Conservation (phyloP, 2,113 vertebrate genomes). For the Rynchops niger region DNA sequence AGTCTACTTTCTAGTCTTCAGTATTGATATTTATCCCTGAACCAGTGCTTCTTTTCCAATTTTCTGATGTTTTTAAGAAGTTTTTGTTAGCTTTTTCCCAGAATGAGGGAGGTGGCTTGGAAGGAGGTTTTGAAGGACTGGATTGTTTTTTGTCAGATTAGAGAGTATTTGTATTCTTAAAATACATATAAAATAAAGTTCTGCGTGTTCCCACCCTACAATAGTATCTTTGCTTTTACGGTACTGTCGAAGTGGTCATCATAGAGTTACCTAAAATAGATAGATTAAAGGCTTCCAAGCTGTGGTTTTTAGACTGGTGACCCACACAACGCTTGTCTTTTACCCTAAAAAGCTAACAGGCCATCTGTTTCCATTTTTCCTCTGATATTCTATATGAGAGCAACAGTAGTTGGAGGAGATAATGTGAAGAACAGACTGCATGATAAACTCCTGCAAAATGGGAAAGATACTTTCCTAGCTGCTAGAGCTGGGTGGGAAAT, state of each 20-base stretch:
- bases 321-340: not conserved
- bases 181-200: not conserved
- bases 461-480: not conserved
- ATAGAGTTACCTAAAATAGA: not conserved
- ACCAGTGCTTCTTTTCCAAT: not conserved
- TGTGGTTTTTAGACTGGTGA: not conserved
- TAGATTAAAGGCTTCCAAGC: not conserved
- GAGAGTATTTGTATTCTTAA: not conserved
- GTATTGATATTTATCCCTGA: not conserved
- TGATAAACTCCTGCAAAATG: not conserved
- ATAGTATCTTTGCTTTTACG: not conserved
- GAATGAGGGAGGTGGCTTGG: not conserved
- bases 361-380: not conserved
- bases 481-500: not conserved
- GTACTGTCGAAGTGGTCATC: not conserved
- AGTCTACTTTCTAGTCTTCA: not conserved
- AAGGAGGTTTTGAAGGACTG: not conserved
- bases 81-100: not conserved
- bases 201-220: not conserved
- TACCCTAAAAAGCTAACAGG: not conserved
- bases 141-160: not conserved
- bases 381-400: not conserved
- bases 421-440: not conserved
- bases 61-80: not conserved
- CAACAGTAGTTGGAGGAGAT: not conserved